phyloP scores from a whole-genome alignment of 2,888 invertebrate genomes.

The Meloe dianella region DNA sequence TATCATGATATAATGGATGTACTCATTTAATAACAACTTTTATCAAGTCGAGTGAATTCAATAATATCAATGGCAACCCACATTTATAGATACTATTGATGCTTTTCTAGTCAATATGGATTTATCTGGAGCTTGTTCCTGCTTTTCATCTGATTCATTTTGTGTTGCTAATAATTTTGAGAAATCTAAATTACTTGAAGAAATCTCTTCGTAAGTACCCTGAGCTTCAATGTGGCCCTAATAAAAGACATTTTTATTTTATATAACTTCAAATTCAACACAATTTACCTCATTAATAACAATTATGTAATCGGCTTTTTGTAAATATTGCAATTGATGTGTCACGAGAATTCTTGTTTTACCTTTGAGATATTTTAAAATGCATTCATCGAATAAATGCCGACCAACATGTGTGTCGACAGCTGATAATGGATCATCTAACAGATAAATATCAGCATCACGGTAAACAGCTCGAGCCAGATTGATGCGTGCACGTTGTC shows the following conservation, averaged over 20 bases:
- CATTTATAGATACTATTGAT: constrained; percentile 38
- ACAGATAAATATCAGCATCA: constrained; percentile 74
- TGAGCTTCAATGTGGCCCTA: constrained; percentile 66
- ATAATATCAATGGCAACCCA: constrained; percentile 25
- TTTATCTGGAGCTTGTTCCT: constrained; percentile 57
- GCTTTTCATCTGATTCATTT: constrained; percentile 33
- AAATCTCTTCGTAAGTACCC: constrained; percentile 67
- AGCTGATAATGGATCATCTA: constrained; percentile 80
- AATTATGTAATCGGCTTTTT: constrained; percentile 62
- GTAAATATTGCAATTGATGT: constrained; percentile 71
- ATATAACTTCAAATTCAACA: constrained; percentile 15
- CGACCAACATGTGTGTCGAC: constrained; percentile 77
- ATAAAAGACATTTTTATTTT: constrained; percentile 34
- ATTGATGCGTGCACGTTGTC: constrained; percentile 78
- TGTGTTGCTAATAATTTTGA: constrained; percentile 58
- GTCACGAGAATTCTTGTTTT: constrained; percentile 72
- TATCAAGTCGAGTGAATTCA: too few species aligned
- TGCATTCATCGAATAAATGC: constrained; percentile 75
- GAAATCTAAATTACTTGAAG: constrained; percentile 66
- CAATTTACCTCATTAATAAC: constrained; percentile 60
- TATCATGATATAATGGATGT: too few species aligned
- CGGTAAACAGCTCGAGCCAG: constrained; percentile 77
- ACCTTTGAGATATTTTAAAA: constrained; percentile 61
- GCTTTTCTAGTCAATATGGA: constrained; percentile 26
- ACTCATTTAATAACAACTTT: too few species aligned